Base-by-base conservation (phyloP, 1,140 invertebrate species). In the Drosophila pseudoananassae region DNA sequence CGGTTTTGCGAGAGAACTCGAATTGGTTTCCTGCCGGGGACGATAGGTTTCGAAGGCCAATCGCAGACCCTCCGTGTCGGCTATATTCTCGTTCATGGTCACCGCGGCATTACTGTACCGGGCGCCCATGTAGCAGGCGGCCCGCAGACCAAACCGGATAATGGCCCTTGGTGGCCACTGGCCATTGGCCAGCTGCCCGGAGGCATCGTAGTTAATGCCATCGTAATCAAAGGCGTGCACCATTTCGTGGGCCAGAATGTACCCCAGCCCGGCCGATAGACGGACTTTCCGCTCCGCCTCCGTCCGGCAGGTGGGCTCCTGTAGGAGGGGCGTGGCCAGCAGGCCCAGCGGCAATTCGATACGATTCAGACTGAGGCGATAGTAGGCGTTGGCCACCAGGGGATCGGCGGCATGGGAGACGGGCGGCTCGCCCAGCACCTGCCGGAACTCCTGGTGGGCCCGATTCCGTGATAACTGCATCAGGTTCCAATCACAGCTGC, bases 171-270 rank as follows among this genome's bases (percentile, higher is more conserved):
- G 23, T 2, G 81, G 68, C 87, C 87, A 90, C 33, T 83, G 75
- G 0, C 50, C 70, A 20, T 68, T 66, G 9, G 57, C 71, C 23
- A 76, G 7, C 20, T 71, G 82, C 0, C 90, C 90, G 2, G 14
- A 5, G 4, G 85, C 68, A 55, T 91, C 90, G 23, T 91, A 91
- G 50, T 90, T 91, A 12, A 91, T 60, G 47, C 90, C 90, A 53
- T 90, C 90, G 8, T 89, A 91, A 46, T 91, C 90, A 33, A 91
- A 89, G 54, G 80, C 90, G 36, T 91, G 90, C 23, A 91, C 12
- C 53, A 91, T 59, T 47, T 91, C 90, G 57, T 91, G 90, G 14
- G 72, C 90, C 8, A 91, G 27, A 2, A 91, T 80, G 12, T 79
- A 91, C 33, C 76, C 87, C 17, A 91, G 15, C 0, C 77, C 65